Conservation (phyloP, 2,113 vertebrate species). For the Girardinichthys multiradiatus region DNA sequence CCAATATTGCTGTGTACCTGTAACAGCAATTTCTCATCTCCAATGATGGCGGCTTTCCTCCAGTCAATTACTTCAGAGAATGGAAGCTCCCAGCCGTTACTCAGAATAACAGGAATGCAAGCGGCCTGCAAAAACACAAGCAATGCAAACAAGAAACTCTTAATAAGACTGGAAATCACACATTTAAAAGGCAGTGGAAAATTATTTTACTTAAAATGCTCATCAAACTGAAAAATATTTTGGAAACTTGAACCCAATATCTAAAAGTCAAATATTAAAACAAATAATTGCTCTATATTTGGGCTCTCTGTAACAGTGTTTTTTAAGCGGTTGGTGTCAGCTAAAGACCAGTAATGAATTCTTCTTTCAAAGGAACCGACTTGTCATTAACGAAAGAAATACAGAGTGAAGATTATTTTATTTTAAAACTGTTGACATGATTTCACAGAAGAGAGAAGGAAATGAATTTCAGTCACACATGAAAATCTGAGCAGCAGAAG, state of each 20-base stretch:
- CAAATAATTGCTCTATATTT: neutral
- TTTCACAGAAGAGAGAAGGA: constrained; percentile 19
- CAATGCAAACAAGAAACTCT: neutral
- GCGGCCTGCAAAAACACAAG: constrained; percentile 70
- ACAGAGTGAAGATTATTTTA: neutral
- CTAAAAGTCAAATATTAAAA: neutral
- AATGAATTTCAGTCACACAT: neutral
- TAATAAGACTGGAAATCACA: neutral
- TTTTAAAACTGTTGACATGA: constrained; percentile 18
- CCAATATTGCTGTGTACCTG: constrained; percentile 68
- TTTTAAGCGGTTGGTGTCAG: neutral
- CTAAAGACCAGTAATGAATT: neutral
- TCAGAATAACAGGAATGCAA: constrained; percentile 83
- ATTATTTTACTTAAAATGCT: neutral
- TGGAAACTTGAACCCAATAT: neutral
- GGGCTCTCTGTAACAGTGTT: neutral
- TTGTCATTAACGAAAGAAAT: neutral
- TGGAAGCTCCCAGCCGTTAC: constrained; percentile 84
- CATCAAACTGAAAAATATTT: neutral
- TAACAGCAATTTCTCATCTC: constrained; percentile 81
- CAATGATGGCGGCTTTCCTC: constrained; percentile 81
- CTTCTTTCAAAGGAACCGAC: neutral
- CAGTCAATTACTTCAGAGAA: constrained; percentile 86
- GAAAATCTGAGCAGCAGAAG: constrained; percentile 17
- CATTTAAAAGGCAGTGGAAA: neutral